Conservation (phyloP, 2,888 invertebrate species). For the Drosophila mulleri region DNA sequence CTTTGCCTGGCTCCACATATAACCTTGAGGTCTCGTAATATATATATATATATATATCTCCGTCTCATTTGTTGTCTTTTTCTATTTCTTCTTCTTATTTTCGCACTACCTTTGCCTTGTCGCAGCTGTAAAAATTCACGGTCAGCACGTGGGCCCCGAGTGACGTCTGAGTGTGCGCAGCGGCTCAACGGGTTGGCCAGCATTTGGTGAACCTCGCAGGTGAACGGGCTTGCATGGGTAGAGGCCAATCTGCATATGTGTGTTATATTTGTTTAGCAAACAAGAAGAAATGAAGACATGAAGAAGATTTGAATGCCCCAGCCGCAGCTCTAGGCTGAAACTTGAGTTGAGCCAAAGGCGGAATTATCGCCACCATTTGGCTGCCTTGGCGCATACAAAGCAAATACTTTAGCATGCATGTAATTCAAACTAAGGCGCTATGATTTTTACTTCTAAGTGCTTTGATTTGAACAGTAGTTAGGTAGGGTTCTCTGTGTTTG, state of each 20-base stretch:
- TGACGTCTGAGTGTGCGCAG: conserved; percentile 37
- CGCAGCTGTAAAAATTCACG: conserved; percentile 62
- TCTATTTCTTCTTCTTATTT: conserved; percentile 13
- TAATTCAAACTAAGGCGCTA: neutral
- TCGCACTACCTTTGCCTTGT: conserved; percentile 51
- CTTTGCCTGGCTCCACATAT: conserved; percentile 32
- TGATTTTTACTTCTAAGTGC: neutral
- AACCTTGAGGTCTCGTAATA: conserved; percentile 43
- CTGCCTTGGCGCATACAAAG: neutral
- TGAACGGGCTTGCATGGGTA: conserved; percentile 39
- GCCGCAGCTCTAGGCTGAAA: neutral
- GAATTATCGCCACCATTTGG: no score
- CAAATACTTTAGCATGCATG: neutral
- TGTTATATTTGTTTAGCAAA: conserved; percentile 12
- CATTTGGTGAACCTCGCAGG: conserved; percentile 35
- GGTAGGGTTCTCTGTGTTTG: neutral
- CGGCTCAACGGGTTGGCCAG: conserved; percentile 8
- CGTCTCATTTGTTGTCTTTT: neutral
- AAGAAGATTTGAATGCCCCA: neutral
- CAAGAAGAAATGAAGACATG: neutral
- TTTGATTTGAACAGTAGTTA: neutral
- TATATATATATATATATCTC: no score
- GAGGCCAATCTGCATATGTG: conserved; percentile 42
- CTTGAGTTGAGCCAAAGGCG: no score
- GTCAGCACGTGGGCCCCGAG: conserved; percentile 58